Base-by-base conservation (phyloP, 1,140 invertebrate genomes). In the Calephelis virginiensis region DNA sequence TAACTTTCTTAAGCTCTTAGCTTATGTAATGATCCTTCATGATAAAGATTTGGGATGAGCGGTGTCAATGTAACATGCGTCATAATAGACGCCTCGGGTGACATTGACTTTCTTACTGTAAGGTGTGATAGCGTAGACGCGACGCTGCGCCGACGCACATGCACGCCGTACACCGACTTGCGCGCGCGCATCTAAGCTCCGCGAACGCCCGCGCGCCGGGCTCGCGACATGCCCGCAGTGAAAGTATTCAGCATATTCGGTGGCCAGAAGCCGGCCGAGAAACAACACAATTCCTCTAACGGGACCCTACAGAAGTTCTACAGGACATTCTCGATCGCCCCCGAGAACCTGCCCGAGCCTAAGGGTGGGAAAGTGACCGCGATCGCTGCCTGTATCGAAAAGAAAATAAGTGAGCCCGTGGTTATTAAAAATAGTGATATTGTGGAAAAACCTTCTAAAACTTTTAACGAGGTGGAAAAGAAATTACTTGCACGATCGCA, bases 191-290 rank as follows among this genome's bases (percentile, higher is more conserved):
- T 88, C 83, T 71, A 78, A 75, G 79, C 77, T 73, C 69, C 80
- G 78, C 81, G 78, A 78, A 67, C 75, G 77, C 78, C 78, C 83
- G 83, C 77, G 69, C 75, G 75, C 78, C 83, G 80, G 85, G 84
- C 77, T 80, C 84, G 85, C 85, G 86, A 81, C 70, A 92, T 92
- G 90, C 91, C 91, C 85, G 87, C 88, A 89, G 88, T 90, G 86
- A 91, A 89, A 90, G 89, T 90, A 74, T 89, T 89, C 72, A 85
- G 82, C 73, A 85, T 89, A 89, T 89, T 89, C 78, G 89, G 89
- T 80, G 85, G 82, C 71, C 86, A 91, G 85, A 90, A 89, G 84
- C 81, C 86, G 76, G 72, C 85, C 83, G 88, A 90, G 75, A 89
- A 86, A 67, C 83, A 84, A 64, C 72, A 75, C 64, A 65, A 80